Evolutionary conservation across 2,888 invertebrate genomes (phyloP), one percentile per base, ranked within the genome.

Genomic region (Nemotelus pantherinus): DNA sequence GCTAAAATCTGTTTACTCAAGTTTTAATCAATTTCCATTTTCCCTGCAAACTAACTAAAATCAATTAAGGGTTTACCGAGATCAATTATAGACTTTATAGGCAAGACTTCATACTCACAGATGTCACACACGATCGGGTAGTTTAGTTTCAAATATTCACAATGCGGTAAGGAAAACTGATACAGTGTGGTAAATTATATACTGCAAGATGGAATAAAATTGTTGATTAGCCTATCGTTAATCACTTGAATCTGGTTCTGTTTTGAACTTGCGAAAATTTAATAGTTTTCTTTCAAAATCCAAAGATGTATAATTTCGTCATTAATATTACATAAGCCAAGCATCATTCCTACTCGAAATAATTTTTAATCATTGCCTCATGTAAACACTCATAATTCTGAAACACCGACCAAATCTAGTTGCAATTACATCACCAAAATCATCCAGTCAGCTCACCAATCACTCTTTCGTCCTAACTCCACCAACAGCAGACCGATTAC

Each of bases 1-100:
- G 65, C 4, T 10, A 47, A 65, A 65, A 65, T 65, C 45, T 65
- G 65, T 65, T 65, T 65, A 65, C 65, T 39, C 65, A 65, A 45
- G 47, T 45, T 65, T 65, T 65, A 45, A 65, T 45, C 47, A 44
- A 65, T 45, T 65, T 65, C 47, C 65, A 5, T 65, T 10, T n/a
- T 65, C 45, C 47, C 47, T 65, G n/a, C 47, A 10, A 25, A 65
- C 47, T 65, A n/a, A 65, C 44, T 44, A 3, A 44, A 65, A 65
- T 45, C 65, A n/a, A 47, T 65, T 65, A 45, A 65, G 2, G 39
- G 7, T 65, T 9, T 10, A 65, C 65, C 45, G 47, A 65, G 47
- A 45, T 65, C 65, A 65, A 65, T 65, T 65, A 65, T n/a, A 25
- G 25, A 25, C 25, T 25, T 45, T 45, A 43, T 63, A 63, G 3